Conservation (phyloP, 2,797 vertebrate species). For the Staurois parvus region DNA sequence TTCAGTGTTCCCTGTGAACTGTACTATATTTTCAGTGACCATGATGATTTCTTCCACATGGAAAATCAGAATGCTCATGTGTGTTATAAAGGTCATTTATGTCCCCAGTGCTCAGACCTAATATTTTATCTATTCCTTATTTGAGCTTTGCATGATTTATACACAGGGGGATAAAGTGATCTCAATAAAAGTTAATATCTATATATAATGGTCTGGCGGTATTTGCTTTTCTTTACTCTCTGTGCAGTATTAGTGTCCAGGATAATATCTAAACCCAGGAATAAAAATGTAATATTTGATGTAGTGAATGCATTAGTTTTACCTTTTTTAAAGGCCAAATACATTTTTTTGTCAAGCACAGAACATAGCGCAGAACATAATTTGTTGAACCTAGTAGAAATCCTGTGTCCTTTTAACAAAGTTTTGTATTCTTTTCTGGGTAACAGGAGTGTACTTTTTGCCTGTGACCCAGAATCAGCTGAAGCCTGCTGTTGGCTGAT, state of each 20-base stretch:
- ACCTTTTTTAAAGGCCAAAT: too few species aligned
- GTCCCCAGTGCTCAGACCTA: not conserved
- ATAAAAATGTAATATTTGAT: too few species aligned
- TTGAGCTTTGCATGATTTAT: constrained; percentile 16
- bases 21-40: not conserved
- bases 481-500: too few species aligned
- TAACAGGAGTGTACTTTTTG: too few species aligned
- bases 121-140: not conserved
- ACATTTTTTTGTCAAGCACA: too few species aligned
- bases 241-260: constrained; percentile 13
- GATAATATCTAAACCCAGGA: too few species aligned
- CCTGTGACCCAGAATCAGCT: too few species aligned
- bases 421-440: too few species aligned
- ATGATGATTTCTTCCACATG: not conserved
- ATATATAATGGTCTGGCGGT: not conserved
- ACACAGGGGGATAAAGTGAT: not conserved
- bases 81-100: not conserved
- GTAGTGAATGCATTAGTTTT: too few species aligned
- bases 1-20: constrained; percentile 18
- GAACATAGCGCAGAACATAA: too few species aligned
- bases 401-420: too few species aligned
- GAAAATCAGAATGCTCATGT: not conserved
- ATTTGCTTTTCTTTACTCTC: constrained; percentile 12
- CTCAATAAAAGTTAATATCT: not conserved
- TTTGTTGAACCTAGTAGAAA: too few species aligned